phyloP scores from a whole-genome alignment of 2,113 vertebrate genomes.

The Nannospalax galili region DNA sequence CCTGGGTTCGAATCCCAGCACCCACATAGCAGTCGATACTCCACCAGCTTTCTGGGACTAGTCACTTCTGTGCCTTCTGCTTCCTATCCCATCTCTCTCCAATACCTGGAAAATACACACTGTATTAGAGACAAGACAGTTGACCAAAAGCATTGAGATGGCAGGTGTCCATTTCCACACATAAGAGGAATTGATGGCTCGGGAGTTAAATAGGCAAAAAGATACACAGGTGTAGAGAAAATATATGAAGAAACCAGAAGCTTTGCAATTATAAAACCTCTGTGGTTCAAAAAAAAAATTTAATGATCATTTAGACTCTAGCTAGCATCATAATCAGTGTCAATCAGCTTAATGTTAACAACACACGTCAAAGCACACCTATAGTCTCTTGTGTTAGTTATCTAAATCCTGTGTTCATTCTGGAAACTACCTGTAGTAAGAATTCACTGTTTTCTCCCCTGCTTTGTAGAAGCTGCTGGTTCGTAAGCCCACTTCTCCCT shows the following conservation, averaged over 20 bases:
- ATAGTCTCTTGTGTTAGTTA: neutral
- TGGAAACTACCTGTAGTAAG: neutral
- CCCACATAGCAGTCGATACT: too few species aligned
- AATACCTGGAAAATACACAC: neutral
- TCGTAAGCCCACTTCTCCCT: neutral
- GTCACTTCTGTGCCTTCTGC: neutral
- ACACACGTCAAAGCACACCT: neutral
- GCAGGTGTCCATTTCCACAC: neutral
- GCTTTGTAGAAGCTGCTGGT: neutral
- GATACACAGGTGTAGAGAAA: neutral
- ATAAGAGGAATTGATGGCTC: neutral
- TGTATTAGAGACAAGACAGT: neutral
- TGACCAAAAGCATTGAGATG: neutral
- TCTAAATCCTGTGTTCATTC: neutral
- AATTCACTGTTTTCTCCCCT: neutral
- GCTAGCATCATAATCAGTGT: neutral
- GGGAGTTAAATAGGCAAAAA: neutral
- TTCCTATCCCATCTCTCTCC: neutral
- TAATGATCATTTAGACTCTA: neutral
- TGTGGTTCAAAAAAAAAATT: constrained; percentile 6
- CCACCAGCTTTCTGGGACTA: neutral
- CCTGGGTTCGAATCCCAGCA: too few species aligned
- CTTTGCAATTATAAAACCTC: neutral
- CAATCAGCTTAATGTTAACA: neutral
- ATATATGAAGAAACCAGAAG: neutral